Conservation (phyloP, 1,140 invertebrate genomes). For the Sinella curviseta region DNA sequence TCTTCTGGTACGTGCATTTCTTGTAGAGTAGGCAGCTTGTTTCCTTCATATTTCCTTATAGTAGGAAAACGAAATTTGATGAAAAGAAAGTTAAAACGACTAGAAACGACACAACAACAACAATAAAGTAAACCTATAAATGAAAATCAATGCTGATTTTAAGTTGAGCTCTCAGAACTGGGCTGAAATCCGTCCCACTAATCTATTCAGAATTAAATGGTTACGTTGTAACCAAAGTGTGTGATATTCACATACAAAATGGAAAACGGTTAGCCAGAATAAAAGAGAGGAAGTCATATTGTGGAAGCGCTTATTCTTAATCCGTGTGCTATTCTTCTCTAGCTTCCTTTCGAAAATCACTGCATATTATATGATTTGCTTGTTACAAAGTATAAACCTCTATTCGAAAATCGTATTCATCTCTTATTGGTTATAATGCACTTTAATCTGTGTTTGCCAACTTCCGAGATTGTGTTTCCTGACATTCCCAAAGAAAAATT, state of each 20-base stretch:
- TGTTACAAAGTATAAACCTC: no score
- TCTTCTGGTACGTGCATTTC: no score
- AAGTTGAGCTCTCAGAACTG: not conserved
- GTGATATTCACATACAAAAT: not conserved
- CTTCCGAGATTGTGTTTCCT: conserved; percentile 15
- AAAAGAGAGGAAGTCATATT: conserved; percentile 15
- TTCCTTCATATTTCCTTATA: not conserved
- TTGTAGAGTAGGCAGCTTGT: not conserved
- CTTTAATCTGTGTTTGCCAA: conserved; percentile 14
- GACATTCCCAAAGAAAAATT: not conserved
- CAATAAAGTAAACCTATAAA: not conserved
- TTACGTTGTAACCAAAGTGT: not conserved
- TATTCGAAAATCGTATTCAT: no score
- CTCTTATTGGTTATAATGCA: no score
- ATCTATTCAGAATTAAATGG: conserved; percentile 13
- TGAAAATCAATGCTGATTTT: conserved; percentile 1
- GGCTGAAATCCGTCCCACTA: conserved; percentile 14
- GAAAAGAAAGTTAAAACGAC: not conserved
- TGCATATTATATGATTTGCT: no score
- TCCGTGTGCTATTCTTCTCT: no score
- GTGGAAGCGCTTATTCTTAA: conserved; percentile 2
- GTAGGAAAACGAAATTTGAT: not conserved
- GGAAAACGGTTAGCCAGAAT: not conserved
- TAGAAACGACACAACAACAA: not conserved
- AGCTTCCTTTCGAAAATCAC: no score